Percentiles rank a stretch among this genome's conserved stretches.
These are phyloP conservation scores for Delia radicum DNA, from an alignment of 1,140 invertebrate species.

Conservation along the genomic window DNA sequence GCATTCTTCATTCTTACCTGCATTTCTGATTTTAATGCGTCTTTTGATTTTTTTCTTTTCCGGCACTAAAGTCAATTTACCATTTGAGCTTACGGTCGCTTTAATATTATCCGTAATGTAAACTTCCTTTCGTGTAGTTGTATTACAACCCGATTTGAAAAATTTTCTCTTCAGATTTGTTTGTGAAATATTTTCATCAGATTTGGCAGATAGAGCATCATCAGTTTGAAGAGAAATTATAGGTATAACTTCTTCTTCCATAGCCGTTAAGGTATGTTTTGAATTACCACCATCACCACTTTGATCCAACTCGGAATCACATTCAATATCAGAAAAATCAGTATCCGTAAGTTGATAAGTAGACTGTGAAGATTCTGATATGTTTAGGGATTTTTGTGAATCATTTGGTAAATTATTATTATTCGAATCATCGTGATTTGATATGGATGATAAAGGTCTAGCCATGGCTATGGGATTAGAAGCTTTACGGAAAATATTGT, in stretches of 20 bases:
- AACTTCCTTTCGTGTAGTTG: slow-evolving; percentile 46
- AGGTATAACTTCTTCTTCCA: slow-evolving; percentile 43
- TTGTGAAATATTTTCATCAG: slow-evolving; percentile 23
- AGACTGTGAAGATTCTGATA: background rate
- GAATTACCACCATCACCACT: slow-evolving; percentile 31
- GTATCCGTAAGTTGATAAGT: background rate
- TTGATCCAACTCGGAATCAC: slow-evolving; percentile 25
- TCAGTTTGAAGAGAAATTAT: slow-evolving; percentile 34
- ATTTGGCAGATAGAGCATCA: slow-evolving; percentile 9
- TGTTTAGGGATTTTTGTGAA: background rate
- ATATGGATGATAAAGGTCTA: slow-evolving; percentile 38
- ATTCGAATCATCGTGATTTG: slow-evolving; percentile 36
- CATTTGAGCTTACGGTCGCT: slow-evolving; percentile 40
- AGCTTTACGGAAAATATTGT: slow-evolving; percentile 40
- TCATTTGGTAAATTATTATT: slow-evolving; percentile 34
- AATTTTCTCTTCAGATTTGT: slow-evolving; percentile 40
- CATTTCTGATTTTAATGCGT: slow-evolving; percentile 13
- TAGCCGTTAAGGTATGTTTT: background rate
- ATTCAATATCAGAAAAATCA: slow-evolving; percentile 31
- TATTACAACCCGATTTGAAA: slow-evolving; percentile 43
- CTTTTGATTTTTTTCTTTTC: slow-evolving; percentile 27
- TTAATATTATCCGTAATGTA: slow-evolving; percentile 46
- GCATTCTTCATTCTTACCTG: too few relatives aligned
- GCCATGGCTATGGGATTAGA: slow-evolving; percentile 52
- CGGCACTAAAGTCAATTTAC: slow-evolving; percentile 40